These are phyloP conservation scores for Netelia virgata DNA, from an alignment of 2,888 invertebrate species.

Conservation along the genomic window DNA sequence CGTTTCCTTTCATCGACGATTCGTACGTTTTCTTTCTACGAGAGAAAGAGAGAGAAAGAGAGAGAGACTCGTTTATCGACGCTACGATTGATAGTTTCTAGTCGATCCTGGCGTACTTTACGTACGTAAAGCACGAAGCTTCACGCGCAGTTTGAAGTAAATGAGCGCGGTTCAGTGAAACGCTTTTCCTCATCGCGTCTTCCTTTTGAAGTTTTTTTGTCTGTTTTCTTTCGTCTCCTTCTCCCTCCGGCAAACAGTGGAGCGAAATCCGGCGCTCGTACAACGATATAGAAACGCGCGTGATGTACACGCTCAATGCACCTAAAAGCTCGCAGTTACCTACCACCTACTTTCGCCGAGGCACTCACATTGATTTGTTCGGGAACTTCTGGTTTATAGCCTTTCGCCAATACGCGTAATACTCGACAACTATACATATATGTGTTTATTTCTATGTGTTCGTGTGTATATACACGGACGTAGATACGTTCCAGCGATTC, in stretches of 20 bases:
- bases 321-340: constrained; percentile 57
- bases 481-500: constrained; percentile 50
- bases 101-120: constrained; percentile 58
- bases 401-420: constrained; percentile 46
- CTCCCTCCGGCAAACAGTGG: constrained; percentile 31
- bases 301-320: constrained; percentile 43
- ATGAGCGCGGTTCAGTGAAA: constrained; percentile 71
- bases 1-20: neutral
- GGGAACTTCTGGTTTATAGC: constrained; percentile 81
- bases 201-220: constrained; percentile 28
- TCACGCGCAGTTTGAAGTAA: constrained; percentile 75
- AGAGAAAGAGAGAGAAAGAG: neutral
- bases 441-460: neutral
- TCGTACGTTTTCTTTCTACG: neutral
- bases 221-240: constrained; percentile 44
- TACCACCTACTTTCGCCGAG: constrained; percentile 69
- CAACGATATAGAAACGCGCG: constrained; percentile 30
- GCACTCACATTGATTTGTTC: constrained; percentile 84
- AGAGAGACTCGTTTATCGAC: constrained; percentile 74
- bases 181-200: constrained; percentile 3
- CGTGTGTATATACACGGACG: constrained; percentile 9
- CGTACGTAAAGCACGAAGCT: constrained; percentile 62
- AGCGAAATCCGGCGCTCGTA: constrained; percentile 20
- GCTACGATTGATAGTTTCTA: constrained; percentile 77
- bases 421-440: neutral